Base-by-base conservation (phyloP, 2,888 invertebrate species). In the Plagodis dolabraria region DNA sequence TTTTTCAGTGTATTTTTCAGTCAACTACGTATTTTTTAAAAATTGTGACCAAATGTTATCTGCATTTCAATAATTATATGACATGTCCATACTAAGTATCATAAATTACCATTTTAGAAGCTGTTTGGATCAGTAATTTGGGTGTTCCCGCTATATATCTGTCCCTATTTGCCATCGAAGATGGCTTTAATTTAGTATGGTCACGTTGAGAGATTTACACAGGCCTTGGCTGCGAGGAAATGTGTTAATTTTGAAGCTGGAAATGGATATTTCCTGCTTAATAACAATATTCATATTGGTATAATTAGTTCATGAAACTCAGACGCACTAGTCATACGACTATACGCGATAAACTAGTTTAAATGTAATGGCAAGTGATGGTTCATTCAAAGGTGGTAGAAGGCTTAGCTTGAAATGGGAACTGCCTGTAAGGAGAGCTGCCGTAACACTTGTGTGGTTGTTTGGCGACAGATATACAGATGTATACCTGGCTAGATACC, bases 141-240 rank as follows among this genome's bases (percentile, higher is more conserved):
- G 40, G 40, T 40, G 40, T 42, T 44, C 34, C 12, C 42, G 33
- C 51, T 60, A 12, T 53, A 43, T 12, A 46, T 35, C 80, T 79
- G 80, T 68, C 65, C 78, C 76, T 79, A 86, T 89, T 87, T 89
- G 87, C 90, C 89, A 89, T 83, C 79, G 78, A 70, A 72, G 85
- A 87, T 87, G 78, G 79, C 76, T 69, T 77, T 85, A 81, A 86
- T 89, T 87, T 82, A 83, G 77, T 79, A 68, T 75, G 77, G 78
- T 75, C 76, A 72, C 54, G 65, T 59, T 50, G 69, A 74, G 69
- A 67, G 76, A 77, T 73, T 72, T 76, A 71, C 71, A 71, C 58
- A 63, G 68, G 70, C 67, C 66, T 62, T 71, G 63, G 55, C 62
- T 69, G 64, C 50, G 8, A 65, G 65, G 67, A 69, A 76, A 73